These are phyloP conservation scores for Drosophila grimshawi DNA, from an alignment of 1,140 invertebrate species.

Conservation along the genomic window DNA sequence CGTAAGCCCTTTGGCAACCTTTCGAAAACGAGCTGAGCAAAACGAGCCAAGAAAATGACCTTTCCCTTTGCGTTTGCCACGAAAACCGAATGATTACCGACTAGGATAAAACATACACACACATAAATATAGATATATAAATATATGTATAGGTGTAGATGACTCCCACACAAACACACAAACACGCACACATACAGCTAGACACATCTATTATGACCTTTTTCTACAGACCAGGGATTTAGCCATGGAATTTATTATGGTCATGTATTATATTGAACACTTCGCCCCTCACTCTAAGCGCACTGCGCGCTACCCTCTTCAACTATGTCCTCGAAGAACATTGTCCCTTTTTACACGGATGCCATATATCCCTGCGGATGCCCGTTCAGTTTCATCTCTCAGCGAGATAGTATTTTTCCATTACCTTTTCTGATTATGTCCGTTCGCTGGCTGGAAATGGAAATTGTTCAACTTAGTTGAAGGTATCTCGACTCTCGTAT, in stretches of 20 bases:
- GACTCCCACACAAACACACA: conserved; percentile 12
- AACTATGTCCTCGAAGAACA: conserved; percentile 23
- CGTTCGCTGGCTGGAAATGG: conserved; percentile 46
- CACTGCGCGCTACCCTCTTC: conserved; percentile 10
- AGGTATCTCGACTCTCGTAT: conserved; percentile 58
- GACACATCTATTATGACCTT: conserved; percentile 81
- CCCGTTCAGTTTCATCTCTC: conserved; percentile 1
- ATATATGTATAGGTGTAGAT: conserved; percentile 3
- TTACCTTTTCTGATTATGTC: conserved; percentile 77
- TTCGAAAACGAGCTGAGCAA: conserved; percentile 68
- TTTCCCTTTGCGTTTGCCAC: conserved; percentile 75
- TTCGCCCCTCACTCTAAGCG: background rate
- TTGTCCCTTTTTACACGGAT: conserved; percentile 39
- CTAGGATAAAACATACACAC: conserved; percentile 39
- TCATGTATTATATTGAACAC: conserved; percentile 77
- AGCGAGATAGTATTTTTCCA: conserved; percentile 67
- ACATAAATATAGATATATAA: conserved; percentile 7
- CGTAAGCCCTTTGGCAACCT: conserved; percentile 77
- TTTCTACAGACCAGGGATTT: conserved; percentile 79
- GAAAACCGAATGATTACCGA: conserved; percentile 67
- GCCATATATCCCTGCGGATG: conserved; percentile 20
- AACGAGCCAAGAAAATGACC: conserved; percentile 76
- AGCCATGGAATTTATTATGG: conserved; percentile 80
- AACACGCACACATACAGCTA: conserved; percentile 13
- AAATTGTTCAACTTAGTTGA: conserved; percentile 5